Percentiles rank a stretch among this genome's conserved stretches.
Conservation (phyloP, 2,888 invertebrate species). For the Melanotus villosus region DNA sequence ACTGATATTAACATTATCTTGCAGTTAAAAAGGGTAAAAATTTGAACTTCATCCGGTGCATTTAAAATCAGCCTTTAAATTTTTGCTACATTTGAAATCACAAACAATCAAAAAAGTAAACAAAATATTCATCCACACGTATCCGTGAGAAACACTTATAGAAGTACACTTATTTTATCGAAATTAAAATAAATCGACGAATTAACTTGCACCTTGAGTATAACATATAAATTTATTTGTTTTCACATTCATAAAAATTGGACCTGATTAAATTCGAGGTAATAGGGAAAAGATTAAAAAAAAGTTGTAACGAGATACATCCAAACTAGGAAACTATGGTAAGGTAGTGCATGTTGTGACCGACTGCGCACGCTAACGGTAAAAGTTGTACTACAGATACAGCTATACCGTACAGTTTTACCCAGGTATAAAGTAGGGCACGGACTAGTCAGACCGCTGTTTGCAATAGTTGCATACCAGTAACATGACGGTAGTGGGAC, state of each 20-base stretch:
- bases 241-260: neutral
- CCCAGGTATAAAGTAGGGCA: conserved; percentile 69
- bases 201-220: neutral
- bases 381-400: conserved; percentile 68
- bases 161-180: neutral
- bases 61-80: neutral
- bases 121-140: neutral
- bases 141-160: neutral
- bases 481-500: conserved; percentile 49
- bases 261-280: neutral
- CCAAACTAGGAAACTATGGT: conserved; percentile 27
- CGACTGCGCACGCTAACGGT: conserved; percentile 66
- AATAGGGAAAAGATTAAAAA: neutral
- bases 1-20: neutral
- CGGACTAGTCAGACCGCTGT: conserved; percentile 63
- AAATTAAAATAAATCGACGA: neutral
- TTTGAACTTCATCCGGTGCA: neutral
- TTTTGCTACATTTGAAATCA: conserved; percentile 16
- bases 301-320: neutral
- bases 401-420: conserved; percentile 62
- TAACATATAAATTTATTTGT: too few relatives aligned
- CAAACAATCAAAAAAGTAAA: neutral
- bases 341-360: conserved; percentile 48
- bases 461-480: conserved; percentile 59
- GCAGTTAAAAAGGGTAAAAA: neutral